Evolutionary conservation across 2,797 vertebrate genomes (phyloP).

Genomic region (Calcarius lapponicus): DNA sequence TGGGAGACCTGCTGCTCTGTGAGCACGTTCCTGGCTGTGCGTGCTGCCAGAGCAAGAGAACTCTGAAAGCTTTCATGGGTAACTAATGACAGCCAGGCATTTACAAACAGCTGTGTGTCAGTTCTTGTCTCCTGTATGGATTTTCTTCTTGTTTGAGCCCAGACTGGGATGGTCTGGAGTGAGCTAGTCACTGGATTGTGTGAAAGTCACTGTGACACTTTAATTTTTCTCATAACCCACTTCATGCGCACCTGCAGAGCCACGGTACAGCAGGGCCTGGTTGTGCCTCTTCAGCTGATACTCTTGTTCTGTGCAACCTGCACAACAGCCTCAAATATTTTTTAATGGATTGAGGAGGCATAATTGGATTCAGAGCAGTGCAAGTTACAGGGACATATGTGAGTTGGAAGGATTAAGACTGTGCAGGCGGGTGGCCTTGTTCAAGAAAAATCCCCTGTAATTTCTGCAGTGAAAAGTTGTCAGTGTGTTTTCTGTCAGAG

Average conservation of each 20-base stretch:
- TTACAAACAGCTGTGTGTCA: not conserved
- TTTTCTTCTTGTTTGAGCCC: not conserved
- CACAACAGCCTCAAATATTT: not conserved
- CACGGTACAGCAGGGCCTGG: not conserved
- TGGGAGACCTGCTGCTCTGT: not conserved
- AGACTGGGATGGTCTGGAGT: not conserved
- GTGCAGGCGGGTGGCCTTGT: slow-evolving; percentile 12
- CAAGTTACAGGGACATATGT: slow-evolving; percentile 59
- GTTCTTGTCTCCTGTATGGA: not conserved
- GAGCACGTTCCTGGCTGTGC: not conserved
- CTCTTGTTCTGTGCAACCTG: not conserved
- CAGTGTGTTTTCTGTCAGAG: slow-evolving; percentile 11
- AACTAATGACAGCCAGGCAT: not conserved
- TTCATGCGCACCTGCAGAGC: not conserved
- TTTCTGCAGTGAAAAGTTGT: slow-evolving; percentile 61
- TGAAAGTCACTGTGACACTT: not conserved
- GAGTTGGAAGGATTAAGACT: slow-evolving; percentile 49
- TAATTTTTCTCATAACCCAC: not conserved
- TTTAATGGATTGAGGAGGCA: not conserved
- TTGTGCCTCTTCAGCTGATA: not conserved
- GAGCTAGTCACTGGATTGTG: not conserved
- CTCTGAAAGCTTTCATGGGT: not conserved
- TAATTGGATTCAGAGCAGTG: slow-evolving; percentile 58
- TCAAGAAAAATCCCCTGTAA: slow-evolving; percentile 49
- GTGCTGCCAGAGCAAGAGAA: not conserved